Base-by-base conservation (phyloP, 1,140 invertebrate species). In the Andrena cerasifolii region DNA sequence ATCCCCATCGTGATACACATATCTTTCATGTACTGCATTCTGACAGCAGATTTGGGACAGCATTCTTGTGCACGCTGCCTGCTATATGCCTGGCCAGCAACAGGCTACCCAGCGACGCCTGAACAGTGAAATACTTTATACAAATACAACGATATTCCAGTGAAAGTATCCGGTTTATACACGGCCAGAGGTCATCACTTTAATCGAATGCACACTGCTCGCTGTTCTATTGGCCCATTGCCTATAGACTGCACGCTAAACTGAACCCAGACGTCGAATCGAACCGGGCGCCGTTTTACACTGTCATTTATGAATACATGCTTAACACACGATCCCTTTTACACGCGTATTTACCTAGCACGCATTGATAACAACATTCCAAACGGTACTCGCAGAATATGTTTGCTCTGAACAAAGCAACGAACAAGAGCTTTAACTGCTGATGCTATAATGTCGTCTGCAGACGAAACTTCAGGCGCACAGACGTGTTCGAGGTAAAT, bases 121-220 rank as follows among this genome's bases (percentile, higher is more conserved):
- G 53, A 56, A 56, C 53, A 56, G 31, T 56, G 26, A 56, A 56
- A 56, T 56, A 31, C 31, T 56, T 56, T 56, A 10, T 40, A 10
- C n/a, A n/a, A n/a, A n/a, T n/a, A 26, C 51, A 31, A 31, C 24
- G 53, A 31, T 14, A 26, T 54, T 28, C 53, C 12, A 31, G 53
- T 31, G 53, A 56, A 56, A 56, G 26, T 56, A 14, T 28, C 24
- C 26, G 3, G 4, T 3, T 16, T 31, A 18, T 31, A 3, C 14
- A 18, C 53, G 4, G 3, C 10, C 12, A 56, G 12, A 24, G 14
- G 0, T 28, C 26, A 56, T 31, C 53, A 26, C 26, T 56, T 56
- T 31, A 24, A 18, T 56, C 18, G 26, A 4, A 31, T 31, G 1
- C 14, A 31, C 14, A 56, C 24, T 6, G 14, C 31, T 18, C 12